Base-by-base conservation (phyloP, 2,797 vertebrate genomes). In the Acestrorhynchus altus region DNA sequence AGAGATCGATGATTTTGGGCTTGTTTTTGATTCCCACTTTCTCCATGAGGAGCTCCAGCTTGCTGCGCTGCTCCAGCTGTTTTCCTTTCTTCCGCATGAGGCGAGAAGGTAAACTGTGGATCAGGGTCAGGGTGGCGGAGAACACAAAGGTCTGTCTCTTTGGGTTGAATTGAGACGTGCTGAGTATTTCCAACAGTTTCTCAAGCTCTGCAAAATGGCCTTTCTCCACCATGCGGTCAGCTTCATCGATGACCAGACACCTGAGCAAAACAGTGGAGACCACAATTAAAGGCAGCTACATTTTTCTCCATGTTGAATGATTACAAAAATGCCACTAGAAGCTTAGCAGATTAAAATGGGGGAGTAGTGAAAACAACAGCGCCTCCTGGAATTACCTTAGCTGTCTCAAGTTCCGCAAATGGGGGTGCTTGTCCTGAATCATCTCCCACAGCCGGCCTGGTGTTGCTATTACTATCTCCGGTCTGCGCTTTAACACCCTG, bases 241-340 rank as follows among this genome's bases (percentile, higher is more conserved):
- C 98, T 90, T 99, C 98, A 69, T 99, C 98, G 3, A 99, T 95
- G 46, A 99, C 98, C 80, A 99, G 93, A 87, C 96, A 98, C 87
- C 98, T 99, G 89, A 15, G 12, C 28, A 71, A 9, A 28, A 6
- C 1, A 12, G 11, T 54, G 31, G 26, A 4, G 59, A 16, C 16
- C 15, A 13, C 46, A 44, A 52, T 72, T 15, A 35, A 60, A 6
- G 42, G 6, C 5, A n/a, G 6, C 5, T 35, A 9, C 24, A 11
- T 22, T 54, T 54, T 26, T 26, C 35, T 59, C 18, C 16, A 31
- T 60, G 4, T 18, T 4, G 31, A 11, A 28, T 26, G n/a, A 46
- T 26, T 47, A 12, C n/a, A 74, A 66, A 66, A 66, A 8, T 13
- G 7, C 7, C 11, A 3, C 26, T 20, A 63, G 15, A 63, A n/a